phyloP scores from a whole-genome alignment of 37 sponge, comb jelly and placozoan species.

The Cladorhizidae sp. region DNA sequence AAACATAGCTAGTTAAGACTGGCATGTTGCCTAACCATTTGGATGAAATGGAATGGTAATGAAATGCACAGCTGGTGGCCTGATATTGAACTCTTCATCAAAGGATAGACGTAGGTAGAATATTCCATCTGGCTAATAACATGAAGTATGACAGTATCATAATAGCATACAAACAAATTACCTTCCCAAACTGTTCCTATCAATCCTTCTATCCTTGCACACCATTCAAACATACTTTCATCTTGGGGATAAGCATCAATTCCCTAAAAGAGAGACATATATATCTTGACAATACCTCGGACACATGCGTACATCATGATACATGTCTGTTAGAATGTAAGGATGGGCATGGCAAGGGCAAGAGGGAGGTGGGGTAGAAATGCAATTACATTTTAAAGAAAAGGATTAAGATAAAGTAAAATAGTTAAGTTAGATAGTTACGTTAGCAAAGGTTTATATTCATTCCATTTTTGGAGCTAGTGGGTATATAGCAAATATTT shows the following conservation, averaged over 20 bases:
- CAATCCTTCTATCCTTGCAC: conserved; percentile 56
- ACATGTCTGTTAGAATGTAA: no score
- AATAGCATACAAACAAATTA: conserved; percentile 13
- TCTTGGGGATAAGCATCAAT: conserved; percentile 47
- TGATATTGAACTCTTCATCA: conserved; percentile 64
- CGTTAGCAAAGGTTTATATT: background rate
- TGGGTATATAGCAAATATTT: no score
- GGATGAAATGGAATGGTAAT: conserved; percentile 92
- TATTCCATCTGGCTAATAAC: conserved; percentile 53
- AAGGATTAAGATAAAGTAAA: no score
- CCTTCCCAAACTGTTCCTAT: conserved; percentile 83
- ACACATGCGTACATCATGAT: no score
- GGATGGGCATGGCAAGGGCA: no score
- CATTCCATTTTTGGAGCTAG: no score
- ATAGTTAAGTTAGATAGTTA: no score
- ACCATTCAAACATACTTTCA: conserved; percentile 68
- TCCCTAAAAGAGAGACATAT: conserved; percentile 55
- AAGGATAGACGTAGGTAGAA: conserved; percentile 62
- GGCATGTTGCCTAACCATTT: conserved; percentile 47
- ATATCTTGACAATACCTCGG: no score
- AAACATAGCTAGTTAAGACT: background rate
- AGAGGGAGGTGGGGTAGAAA: no score
- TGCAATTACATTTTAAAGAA: no score
- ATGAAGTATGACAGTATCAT: background rate
- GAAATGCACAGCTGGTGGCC: conserved; percentile 74